phyloP scores from a whole-genome alignment of 2,888 invertebrate genomes.

The Camptogramma bilineatum region DNA sequence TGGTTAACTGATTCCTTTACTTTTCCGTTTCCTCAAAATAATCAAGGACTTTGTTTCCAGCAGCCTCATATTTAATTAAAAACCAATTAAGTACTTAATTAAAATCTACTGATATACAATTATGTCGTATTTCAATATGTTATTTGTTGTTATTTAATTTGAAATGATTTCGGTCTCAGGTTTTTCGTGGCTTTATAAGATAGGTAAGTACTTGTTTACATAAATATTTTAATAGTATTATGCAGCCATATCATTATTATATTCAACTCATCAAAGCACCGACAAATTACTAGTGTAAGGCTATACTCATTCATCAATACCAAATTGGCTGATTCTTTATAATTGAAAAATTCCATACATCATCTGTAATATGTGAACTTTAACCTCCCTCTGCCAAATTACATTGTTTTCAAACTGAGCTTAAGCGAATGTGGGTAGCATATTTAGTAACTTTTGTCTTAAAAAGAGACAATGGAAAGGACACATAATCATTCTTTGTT shows the following conservation, averaged over 20 bases:
- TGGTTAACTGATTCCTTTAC: slow-evolving; percentile 50
- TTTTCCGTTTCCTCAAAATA: slow-evolving; percentile 60
- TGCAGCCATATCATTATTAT: no score
- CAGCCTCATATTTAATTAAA: slow-evolving; percentile 40
- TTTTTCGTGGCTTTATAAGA: slow-evolving; percentile 15
- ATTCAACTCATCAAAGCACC: no score
- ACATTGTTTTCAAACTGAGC: slow-evolving; percentile 46
- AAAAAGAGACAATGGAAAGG: slow-evolving; percentile 47
- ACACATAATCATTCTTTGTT: slow-evolving; percentile 44
- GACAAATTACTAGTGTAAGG: no score
- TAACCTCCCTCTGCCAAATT: slow-evolving; percentile 34
- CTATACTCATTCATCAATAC: no score
- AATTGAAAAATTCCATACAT: slow-evolving; percentile 32
- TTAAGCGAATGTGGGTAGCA: slow-evolving; percentile 49
- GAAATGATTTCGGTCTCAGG: slow-evolving; percentile 12
- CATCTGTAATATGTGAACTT: slow-evolving; percentile 30
- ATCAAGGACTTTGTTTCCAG: slow-evolving; percentile 65
- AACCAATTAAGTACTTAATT: slow-evolving; percentile 56
- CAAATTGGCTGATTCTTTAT: slow-evolving; percentile 31
- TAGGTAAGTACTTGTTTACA: background rate
- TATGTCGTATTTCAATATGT: slow-evolving; percentile 35
- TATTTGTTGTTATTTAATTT: slow-evolving; percentile 10
- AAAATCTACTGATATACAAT: slow-evolving; percentile 41
- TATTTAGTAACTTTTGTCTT: slow-evolving; percentile 42
- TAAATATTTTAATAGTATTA: background rate